Conservation (phyloP, 2,113 vertebrate genomes). For the Aramus guarauna region DNA sequence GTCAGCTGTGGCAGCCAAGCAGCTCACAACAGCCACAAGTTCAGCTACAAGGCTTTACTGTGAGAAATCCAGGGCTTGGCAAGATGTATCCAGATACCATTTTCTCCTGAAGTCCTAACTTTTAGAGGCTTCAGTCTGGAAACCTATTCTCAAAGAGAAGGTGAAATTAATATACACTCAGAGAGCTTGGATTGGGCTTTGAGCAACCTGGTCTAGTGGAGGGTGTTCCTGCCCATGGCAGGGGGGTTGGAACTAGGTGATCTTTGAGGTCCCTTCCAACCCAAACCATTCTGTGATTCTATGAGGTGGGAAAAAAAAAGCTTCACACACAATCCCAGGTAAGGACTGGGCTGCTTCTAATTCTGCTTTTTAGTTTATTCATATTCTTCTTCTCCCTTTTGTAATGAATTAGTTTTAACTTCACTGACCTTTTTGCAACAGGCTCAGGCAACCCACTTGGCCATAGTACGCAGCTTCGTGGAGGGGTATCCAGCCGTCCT, state of each 20-base stretch:
- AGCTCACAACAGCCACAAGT: not conserved
- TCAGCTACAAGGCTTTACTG: not conserved
- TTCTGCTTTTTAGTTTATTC: not conserved
- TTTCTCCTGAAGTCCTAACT: not conserved
- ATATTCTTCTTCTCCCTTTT: not conserved
- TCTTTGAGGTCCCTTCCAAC: no score
- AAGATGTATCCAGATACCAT: not conserved
- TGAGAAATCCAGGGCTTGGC: not conserved
- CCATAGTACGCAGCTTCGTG: constrained; percentile 89
- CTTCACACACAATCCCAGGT: not conserved
- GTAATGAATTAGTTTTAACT: not conserved
- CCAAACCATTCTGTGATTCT: no score
- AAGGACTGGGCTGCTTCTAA: not conserved
- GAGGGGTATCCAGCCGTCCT: constrained; percentile 86
- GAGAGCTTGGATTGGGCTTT: not conserved
- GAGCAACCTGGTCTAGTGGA: no score
- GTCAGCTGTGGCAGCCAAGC: not conserved
- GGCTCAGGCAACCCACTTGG: constrained; percentile 78
- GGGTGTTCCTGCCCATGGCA: no score
- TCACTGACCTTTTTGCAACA: constrained; percentile 83
- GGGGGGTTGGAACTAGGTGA: no score
- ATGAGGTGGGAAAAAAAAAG: not conserved
- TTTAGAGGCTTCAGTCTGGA: not conserved
- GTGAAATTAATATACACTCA: not conserved
- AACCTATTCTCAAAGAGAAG: not conserved